phyloP scores from a whole-genome alignment of 1,140 invertebrate species.

The Arion vulgaris region DNA sequence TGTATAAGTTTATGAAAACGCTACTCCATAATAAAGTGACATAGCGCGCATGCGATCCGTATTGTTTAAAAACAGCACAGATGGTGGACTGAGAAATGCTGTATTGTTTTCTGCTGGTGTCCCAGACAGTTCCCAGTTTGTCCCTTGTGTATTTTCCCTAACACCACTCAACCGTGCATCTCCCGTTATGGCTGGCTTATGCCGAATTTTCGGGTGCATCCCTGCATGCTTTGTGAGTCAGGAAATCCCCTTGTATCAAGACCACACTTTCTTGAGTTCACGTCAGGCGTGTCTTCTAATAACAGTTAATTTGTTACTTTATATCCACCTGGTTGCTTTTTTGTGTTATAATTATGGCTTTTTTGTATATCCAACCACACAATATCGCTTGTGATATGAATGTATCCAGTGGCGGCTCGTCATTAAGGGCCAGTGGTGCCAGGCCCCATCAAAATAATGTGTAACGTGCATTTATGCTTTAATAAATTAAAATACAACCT shows the following conservation, averaged over 20 bases:
- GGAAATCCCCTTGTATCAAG: not conserved
- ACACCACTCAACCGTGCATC: not conserved
- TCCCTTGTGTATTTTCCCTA: not conserved
- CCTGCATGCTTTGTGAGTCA: not conserved
- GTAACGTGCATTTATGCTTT: too few relatives aligned
- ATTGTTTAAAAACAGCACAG: conserved; percentile 2
- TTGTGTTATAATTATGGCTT: too few relatives aligned
- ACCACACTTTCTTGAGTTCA: too few relatives aligned
- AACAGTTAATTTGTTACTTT: too few relatives aligned
- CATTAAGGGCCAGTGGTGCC: too few relatives aligned
- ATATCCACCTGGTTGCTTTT: too few relatives aligned
- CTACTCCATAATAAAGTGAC: not conserved
- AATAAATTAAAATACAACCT: too few relatives aligned
- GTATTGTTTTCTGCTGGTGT: conserved; percentile 6
- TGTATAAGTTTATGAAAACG: not conserved
- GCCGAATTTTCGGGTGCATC: not conserved
- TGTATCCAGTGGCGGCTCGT: too few relatives aligned
- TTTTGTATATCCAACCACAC: too few relatives aligned
- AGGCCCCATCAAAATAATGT: too few relatives aligned
- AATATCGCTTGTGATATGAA: too few relatives aligned
- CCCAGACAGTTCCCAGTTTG: not conserved
- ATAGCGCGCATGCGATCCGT: not conserved
- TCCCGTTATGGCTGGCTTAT: not conserved
- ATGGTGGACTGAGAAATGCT: not conserved
- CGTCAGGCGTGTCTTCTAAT: too few relatives aligned